phyloP scores from a whole-genome alignment of 1,140 invertebrate genomes.

The Drosophila nebulosa region DNA sequence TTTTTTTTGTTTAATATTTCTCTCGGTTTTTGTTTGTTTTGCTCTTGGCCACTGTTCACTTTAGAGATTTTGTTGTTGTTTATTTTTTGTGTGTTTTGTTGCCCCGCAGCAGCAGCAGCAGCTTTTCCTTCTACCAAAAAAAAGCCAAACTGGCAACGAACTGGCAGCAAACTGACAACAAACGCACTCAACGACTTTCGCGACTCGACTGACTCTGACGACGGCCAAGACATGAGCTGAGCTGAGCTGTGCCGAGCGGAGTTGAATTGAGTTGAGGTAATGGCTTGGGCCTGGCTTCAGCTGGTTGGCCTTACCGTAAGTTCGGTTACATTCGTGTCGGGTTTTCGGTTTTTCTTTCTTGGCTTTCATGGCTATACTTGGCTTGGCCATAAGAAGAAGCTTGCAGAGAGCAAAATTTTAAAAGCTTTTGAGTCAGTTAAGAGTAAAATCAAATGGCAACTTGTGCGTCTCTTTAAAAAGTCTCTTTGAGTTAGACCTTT shows the following conservation, averaged over 20 bases:
- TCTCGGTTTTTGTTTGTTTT: slow-evolving; percentile 35
- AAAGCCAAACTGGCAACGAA: slow-evolving; percentile 40
- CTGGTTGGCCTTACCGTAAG: slow-evolving; percentile 65
- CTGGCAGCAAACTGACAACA: slow-evolving; percentile 44
- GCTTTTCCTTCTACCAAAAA: background rate
- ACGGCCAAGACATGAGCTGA: slow-evolving; percentile 32
- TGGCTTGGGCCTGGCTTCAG: slow-evolving; percentile 31
- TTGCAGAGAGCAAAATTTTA: slow-evolving; percentile 43
- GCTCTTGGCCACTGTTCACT: slow-evolving; percentile 39
- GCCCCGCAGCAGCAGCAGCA: slow-evolving; percentile 22
- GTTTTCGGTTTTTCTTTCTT: slow-evolving; percentile 24
- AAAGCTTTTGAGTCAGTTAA: slow-evolving; percentile 5
- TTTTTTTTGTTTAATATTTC: slow-evolving; percentile 15
- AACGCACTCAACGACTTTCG: slow-evolving; percentile 80
- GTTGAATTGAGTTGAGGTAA: slow-evolving; percentile 3
- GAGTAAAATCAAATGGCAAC: background rate
- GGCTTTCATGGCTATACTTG: slow-evolving; percentile 64
- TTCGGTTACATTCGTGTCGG: slow-evolving; percentile 62
- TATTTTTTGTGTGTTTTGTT: background rate
- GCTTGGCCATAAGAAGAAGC: slow-evolving; percentile 49
- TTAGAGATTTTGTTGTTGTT: background rate
- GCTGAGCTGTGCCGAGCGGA: slow-evolving; percentile 13
- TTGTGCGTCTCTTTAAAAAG: background rate
- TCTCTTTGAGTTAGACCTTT: slow-evolving; percentile 30
- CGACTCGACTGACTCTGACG: slow-evolving; percentile 69